phyloP scores from a whole-genome alignment of 2,113 vertebrate genomes.

The Galemys pyrenaicus region DNA sequence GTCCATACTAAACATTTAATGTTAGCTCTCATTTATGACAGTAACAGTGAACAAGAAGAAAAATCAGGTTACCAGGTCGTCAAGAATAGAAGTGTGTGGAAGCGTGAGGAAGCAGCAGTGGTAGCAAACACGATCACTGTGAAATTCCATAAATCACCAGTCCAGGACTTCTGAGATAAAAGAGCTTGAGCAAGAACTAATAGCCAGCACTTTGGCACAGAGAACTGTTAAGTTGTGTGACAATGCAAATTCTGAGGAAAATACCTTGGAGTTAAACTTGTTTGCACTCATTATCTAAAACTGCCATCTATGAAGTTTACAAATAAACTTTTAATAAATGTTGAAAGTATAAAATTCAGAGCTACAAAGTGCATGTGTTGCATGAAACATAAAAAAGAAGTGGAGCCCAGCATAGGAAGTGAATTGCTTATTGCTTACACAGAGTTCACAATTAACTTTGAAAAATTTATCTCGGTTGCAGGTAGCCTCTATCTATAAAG shows the following conservation, averaged over 20 bases:
- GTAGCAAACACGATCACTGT: no score
- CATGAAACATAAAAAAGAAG: constrained; percentile 32
- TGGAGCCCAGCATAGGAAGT: constrained; percentile 31
- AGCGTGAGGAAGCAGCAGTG: neutral
- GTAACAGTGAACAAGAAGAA: neutral
- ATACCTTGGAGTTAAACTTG: neutral
- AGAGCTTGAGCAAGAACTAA: neutral
- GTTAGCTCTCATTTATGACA: neutral
- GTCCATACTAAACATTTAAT: neutral
- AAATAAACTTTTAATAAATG: neutral
- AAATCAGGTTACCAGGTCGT: neutral
- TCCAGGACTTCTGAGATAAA: neutral
- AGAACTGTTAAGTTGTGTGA: neutral
- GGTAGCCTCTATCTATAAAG: constrained; percentile 99
- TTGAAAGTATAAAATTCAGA: constrained; percentile 32
- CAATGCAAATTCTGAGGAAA: neutral
- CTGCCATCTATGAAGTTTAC: neutral
- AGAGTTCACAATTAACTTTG: constrained; percentile 75
- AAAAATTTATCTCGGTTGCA: constrained; percentile 85
- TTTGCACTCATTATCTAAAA: constrained; percentile 22
- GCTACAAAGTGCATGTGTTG: neutral
- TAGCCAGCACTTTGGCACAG: neutral
- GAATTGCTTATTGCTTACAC: constrained; percentile 72
- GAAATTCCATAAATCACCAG: neutral
- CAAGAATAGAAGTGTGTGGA: neutral